These are phyloP conservation scores for Bradypus variegatus DNA, from an alignment of 2,797 vertebrate genomes.

Conservation along the genomic window DNA sequence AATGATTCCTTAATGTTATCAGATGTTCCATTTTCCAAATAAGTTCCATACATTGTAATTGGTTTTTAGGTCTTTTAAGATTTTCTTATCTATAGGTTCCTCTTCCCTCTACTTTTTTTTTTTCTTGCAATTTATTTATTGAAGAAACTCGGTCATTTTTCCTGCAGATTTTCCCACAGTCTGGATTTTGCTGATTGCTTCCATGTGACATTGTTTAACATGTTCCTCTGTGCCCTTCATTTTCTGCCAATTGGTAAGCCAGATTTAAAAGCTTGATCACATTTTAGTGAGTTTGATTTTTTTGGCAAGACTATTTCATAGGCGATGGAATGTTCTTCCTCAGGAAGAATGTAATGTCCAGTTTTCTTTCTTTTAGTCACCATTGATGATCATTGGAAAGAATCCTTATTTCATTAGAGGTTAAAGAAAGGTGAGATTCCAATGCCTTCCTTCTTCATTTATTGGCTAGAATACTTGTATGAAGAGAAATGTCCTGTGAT, in stretches of 20 bases:
- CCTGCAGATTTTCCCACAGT: constrained; percentile 30
- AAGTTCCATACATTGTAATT: neutral
- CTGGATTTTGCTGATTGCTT: constrained; percentile 39
- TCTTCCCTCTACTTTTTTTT: neutral
- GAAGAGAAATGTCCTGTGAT: neutral
- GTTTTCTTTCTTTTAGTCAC: neutral
- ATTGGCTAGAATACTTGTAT: neutral
- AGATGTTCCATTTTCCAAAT: neutral
- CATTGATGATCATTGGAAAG: neutral
- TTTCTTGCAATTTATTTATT: constrained; percentile 32
- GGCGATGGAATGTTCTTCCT: neutral
- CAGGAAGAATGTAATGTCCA: neutral
- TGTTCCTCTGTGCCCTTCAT: neutral
- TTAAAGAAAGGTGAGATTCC: neutral
- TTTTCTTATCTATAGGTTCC: neutral
- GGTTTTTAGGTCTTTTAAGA: neutral
- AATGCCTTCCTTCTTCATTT: neutral
- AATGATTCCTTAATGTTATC: neutral
- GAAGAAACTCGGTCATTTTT: constrained; percentile 23
- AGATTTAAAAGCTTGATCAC: neutral
- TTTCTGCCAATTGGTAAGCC: neutral
- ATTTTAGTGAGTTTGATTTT: constrained; percentile 20
- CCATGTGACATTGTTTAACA: constrained; percentile 5
- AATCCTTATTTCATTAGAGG: constrained; percentile 1
- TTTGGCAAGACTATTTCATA: neutral